phyloP scores from a whole-genome alignment of 1,140 invertebrate species.

The Drosophila dunni region DNA sequence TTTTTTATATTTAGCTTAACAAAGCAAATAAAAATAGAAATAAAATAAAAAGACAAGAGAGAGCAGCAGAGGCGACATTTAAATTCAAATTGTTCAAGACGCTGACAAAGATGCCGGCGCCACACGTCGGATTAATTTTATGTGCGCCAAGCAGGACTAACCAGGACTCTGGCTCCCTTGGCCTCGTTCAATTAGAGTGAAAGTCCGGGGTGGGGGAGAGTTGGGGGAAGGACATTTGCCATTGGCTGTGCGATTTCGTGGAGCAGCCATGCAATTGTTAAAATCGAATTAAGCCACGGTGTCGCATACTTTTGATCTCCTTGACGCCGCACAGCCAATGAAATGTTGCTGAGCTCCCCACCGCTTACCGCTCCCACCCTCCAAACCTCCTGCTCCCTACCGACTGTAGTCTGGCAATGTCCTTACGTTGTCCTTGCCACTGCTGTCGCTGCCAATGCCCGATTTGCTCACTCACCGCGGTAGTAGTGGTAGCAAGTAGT shows the following conservation, averaged over 20 bases:
- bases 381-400: background rate
- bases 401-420: constrained; percentile 51
- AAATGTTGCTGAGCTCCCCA: constrained; percentile 66
- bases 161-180: background rate
- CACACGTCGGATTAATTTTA: constrained; percentile 83
- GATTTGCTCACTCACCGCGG: constrained; percentile 22
- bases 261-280: constrained; percentile 72
- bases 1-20: constrained; percentile 59
- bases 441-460: constrained; percentile 68
- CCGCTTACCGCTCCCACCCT: background rate
- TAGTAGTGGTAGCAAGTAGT: constrained; percentile 3
- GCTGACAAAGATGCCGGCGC: constrained; percentile 75
- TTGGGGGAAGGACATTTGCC: constrained; percentile 38
- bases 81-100: constrained; percentile 81
- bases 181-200: constrained; percentile 66
- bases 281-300: constrained; percentile 83
- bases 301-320: constrained; percentile 83
- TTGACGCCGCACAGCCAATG: constrained; percentile 73
- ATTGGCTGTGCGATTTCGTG: constrained; percentile 59
- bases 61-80: constrained; percentile 66
- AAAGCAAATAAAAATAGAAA: constrained; percentile 54
- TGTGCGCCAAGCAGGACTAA: constrained; percentile 58
- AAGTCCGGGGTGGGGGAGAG: constrained; percentile 10
- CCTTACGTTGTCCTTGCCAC: constrained; percentile 77
- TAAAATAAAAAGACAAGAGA: constrained; percentile 56